Evolutionary conservation across 2,113 vertebrate genomes (phyloP).

Genomic region (Spheniscus mendiculus): DNA sequence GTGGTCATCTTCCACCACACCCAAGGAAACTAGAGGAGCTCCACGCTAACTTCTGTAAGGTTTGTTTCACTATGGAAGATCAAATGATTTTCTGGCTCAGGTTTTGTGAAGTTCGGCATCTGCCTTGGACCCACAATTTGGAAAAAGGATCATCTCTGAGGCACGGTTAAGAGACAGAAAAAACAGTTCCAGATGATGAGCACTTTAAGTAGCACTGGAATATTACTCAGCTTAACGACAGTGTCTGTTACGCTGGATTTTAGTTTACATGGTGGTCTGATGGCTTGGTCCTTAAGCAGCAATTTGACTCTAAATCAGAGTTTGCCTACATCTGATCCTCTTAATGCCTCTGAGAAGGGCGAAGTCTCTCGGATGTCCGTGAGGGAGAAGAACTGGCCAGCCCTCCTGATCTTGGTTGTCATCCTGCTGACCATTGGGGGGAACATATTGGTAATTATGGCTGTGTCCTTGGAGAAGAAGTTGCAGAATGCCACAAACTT

Average conservation of each 20-base stretch:
- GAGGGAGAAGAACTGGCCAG: constrained; percentile 93
- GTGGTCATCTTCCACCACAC: neutral
- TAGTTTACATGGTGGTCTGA: constrained; percentile 69
- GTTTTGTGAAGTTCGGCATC: neutral
- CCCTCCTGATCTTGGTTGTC: constrained; percentile 90
- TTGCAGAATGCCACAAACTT: constrained; percentile 98
- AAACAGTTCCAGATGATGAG: constrained; percentile 70
- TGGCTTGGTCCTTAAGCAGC: constrained; percentile 80
- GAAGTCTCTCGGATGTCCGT: constrained; percentile 61
- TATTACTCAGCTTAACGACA: constrained; percentile 78
- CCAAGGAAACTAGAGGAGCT: neutral
- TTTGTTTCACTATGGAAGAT: constrained; percentile 53
- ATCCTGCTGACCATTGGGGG: constrained; percentile 95
- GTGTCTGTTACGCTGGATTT: constrained; percentile 78
- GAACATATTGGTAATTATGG: constrained; percentile 96
- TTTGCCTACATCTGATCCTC: constrained; percentile 60
- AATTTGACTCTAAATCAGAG: constrained; percentile 76
- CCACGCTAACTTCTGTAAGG: neutral
- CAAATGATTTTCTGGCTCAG: constrained; percentile 15
- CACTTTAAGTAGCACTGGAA: constrained; percentile 74
- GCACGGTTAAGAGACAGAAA: neutral
- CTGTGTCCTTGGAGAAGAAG: constrained; percentile 96
- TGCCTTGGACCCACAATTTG: constrained; percentile 18
- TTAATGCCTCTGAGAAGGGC: constrained; percentile 63
- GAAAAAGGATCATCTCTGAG: neutral